A percentile compares a stretch with the other conserved stretches of the same genome.
phyloP scores from a whole-genome alignment of 2,113 vertebrate genomes.

The Sorex araneus region DNA sequence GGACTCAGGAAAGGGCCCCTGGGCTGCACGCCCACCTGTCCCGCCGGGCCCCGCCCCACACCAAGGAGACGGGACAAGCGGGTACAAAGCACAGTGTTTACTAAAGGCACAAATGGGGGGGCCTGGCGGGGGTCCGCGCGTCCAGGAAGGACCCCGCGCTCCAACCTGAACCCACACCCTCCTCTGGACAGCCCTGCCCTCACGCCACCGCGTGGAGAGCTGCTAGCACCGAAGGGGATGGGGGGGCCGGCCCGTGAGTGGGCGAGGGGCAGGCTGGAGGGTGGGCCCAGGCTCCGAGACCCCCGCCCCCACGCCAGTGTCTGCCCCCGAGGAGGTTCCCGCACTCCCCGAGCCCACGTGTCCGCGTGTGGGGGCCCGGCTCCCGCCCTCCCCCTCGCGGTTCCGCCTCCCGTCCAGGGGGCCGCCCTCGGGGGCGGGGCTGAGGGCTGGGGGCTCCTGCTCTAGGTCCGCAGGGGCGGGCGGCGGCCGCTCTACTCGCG shows the following conservation, averaged over 20 bases:
- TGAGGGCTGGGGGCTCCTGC: constrained; percentile 28
- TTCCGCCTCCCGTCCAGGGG: background rate
- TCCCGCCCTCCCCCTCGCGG: no score
- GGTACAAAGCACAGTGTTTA: constrained; percentile 87
- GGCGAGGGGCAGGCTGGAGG: constrained; percentile 23
- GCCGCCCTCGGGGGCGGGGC: background rate
- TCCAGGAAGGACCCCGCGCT: constrained; percentile 39
- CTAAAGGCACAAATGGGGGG: constrained; percentile 82
- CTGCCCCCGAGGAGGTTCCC: constrained; percentile 35
- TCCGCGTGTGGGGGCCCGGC: background rate
- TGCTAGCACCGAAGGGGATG: constrained; percentile 83
- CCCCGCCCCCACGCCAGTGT: constrained; percentile 29
- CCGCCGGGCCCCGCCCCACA: background rate
- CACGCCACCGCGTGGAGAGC: constrained; percentile 75
- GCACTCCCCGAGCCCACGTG: background rate
- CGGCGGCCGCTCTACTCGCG: constrained; percentile 77
- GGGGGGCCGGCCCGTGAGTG: constrained; percentile 36
- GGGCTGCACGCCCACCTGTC: background rate
- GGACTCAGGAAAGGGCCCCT: background rate
- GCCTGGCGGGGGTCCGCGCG: constrained; percentile 64
- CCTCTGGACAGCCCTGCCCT: constrained; percentile 68
- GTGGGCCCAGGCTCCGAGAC: background rate
- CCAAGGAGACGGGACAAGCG: constrained; percentile 57
- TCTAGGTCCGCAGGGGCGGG: constrained; percentile 71
- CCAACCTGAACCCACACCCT: constrained; percentile 62